Evolutionary conservation across 2,113 vertebrate species (phyloP).

Genomic region (Megaceryle maxima): DNA sequence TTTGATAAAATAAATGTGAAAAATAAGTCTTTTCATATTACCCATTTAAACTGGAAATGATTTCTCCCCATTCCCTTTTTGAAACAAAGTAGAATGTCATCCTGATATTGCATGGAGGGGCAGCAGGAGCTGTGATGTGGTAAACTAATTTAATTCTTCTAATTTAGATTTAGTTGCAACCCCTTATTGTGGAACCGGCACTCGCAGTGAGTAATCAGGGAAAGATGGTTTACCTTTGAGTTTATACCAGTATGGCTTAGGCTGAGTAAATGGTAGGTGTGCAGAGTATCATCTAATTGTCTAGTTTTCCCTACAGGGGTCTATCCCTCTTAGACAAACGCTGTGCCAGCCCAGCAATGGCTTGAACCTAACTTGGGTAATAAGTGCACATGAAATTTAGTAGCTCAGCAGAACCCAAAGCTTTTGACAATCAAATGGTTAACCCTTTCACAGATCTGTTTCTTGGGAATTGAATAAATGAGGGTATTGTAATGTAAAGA

Average conservation of each 20-base stretch:
- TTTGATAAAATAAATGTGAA: neutral
- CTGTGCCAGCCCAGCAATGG: slow-evolving; percentile 33
- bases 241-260: slow-evolving; percentile 28
- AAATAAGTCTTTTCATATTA: neutral
- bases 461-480: slow-evolving; percentile 57
- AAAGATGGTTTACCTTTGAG: slow-evolving; percentile 47
- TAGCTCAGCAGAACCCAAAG: slow-evolving; percentile 60
- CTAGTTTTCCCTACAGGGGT: slow-evolving; percentile 59
- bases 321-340: slow-evolving; percentile 35
- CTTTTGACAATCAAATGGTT: slow-evolving; percentile 66
- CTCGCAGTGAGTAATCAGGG: slow-evolving; percentile 48
- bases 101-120: neutral
- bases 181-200: neutral
- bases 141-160: slow-evolving; percentile 51
- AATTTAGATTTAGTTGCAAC: slow-evolving; percentile 41
- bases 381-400: slow-evolving; percentile 55
- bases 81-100: neutral
- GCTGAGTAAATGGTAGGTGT: slow-evolving; percentile 23
- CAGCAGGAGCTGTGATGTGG: slow-evolving; percentile 13
- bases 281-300: slow-evolving; percentile 47
- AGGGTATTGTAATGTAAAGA: slow-evolving; percentile 68
- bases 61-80: neutral
- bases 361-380: slow-evolving; percentile 62
- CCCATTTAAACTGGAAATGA: neutral
- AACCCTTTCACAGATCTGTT: slow-evolving; percentile 45